Base-by-base conservation (phyloP, 2,888 invertebrate genomes). In the Noctua janthe region DNA sequence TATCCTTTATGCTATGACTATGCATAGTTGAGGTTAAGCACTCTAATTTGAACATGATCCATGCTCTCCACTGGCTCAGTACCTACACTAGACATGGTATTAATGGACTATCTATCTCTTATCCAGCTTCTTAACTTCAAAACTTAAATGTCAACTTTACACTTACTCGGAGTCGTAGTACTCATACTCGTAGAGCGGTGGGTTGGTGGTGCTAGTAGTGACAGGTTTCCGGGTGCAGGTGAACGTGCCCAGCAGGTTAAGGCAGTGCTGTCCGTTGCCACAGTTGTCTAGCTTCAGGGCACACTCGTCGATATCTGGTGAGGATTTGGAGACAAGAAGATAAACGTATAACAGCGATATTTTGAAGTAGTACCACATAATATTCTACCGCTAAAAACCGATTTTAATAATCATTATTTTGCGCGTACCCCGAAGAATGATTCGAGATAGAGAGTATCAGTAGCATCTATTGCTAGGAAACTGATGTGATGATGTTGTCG, bases 181-280 rank as follows among this genome's bases (percentile, higher is more conserved):
- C 71, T 94, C 94, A 82, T 96, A 95, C n/a, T 95, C 95, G 49
- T 94, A 94, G 0, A 87, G 49, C 0, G 92, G 91, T 1, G 84
- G 74, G 54, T 82, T 73, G 49, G 83, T 72, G 43, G 90, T 90
- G 29, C 92, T 91, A 15, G 91, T 90, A 47, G 91, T 88, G 54
- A 91, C 81, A 29, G 91, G 85, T 0, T 92, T 79, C 6, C 94
- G 92, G 0, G 98, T 97, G 94, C 99, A 99, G 69, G 98, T 98
- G 95, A 98, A 99, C 0, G 99, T 98, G 0, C 99, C 99, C 97
- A 98, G 98, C 51, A 98, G 97, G 94, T 99, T 99, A n/a, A 98
- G 97, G 92, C 99, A 99, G 91, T 99, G 99, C 20, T 91, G 90
- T 0, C 94, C 95, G 0, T 91, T 83, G 0, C 87, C 91, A 64